These are phyloP conservation scores for Ceratina japonica DNA, from an alignment of 1,140 invertebrate species.

Conservation along the genomic window DNA sequence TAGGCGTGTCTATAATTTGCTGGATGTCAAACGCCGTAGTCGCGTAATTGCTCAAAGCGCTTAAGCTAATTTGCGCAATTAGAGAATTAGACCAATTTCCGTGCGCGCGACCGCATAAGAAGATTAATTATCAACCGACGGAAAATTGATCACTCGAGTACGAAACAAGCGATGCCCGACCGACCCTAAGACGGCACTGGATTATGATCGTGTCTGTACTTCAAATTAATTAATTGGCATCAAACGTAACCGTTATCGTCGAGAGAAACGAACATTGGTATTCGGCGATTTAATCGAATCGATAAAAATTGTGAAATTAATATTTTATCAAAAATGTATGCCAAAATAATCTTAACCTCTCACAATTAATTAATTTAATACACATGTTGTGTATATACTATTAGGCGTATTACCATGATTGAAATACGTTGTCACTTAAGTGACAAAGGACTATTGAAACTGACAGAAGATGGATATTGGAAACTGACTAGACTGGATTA, in stretches of 20 bases:
- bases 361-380: too few species aligned
- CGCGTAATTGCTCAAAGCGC: conserved; percentile 36
- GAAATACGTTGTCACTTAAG: not conserved
- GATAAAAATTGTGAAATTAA: too few species aligned
- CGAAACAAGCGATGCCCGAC: not conserved
- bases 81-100: conserved; percentile 30
- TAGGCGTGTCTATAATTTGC: conserved; percentile 31
- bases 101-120: not conserved
- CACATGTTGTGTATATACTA: too few species aligned
- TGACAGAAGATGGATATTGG: not conserved
- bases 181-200: not conserved
- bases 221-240: too few species aligned
- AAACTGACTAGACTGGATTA: not conserved
- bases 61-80: conserved; percentile 31
- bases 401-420: too few species aligned
- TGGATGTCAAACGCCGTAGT: conserved; percentile 14
- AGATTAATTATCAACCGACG: conserved; percentile 28
- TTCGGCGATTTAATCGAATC: too few species aligned
- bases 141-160: conserved; percentile 7
- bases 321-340: too few species aligned
- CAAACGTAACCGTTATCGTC: too few species aligned
- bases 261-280: too few species aligned
- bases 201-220: too few species aligned
- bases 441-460: not conserved
- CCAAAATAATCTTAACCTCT: too few species aligned